Evolutionary conservation across 2,888 invertebrate species (phyloP).

Genomic region (Mycogona germanica): DNA sequence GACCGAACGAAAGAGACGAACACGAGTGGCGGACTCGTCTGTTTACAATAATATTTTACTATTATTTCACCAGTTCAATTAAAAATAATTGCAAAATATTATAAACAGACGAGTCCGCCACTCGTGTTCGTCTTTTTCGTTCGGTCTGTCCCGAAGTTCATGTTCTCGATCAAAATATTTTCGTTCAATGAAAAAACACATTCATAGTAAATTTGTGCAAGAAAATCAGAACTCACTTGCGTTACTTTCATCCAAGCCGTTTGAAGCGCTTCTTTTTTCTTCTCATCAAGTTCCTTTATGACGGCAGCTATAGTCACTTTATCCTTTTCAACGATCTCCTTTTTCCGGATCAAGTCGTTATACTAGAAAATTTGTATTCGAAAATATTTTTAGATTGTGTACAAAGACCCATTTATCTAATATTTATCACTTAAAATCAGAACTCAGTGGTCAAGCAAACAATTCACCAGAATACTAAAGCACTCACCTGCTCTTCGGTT

Average conservation of each 20-base stretch:
- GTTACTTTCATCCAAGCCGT: constrained; percentile 76
- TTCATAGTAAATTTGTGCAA: too few species aligned
- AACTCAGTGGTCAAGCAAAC: too few species aligned
- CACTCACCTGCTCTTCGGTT: constrained; percentile 63
- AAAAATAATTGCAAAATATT: too few species aligned
- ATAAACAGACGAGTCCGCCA: too few species aligned
- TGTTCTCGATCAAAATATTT: too few species aligned
- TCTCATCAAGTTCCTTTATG: constrained; percentile 77
- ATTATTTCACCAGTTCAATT: too few species aligned
- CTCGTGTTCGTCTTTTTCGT: too few species aligned
- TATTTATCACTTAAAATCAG: background rate
- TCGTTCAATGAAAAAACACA: too few species aligned
- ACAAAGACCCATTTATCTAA: background rate
- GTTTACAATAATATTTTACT: too few species aligned
- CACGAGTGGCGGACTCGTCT: too few species aligned
- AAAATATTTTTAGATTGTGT: background rate
- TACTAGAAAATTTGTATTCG: constrained; percentile 38
- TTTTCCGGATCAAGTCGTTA: constrained; percentile 54
- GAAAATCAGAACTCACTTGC: constrained; percentile 37
- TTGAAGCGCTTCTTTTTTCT: constrained; percentile 69
- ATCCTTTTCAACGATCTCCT: constrained; percentile 58
- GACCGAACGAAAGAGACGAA: too few species aligned
- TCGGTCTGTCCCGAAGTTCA: too few species aligned
- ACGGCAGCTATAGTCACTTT: constrained; percentile 58
- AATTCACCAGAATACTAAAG: background rate